phyloP scores from a whole-genome alignment of 2,113 vertebrate species.

The Gulo gulo region DNA sequence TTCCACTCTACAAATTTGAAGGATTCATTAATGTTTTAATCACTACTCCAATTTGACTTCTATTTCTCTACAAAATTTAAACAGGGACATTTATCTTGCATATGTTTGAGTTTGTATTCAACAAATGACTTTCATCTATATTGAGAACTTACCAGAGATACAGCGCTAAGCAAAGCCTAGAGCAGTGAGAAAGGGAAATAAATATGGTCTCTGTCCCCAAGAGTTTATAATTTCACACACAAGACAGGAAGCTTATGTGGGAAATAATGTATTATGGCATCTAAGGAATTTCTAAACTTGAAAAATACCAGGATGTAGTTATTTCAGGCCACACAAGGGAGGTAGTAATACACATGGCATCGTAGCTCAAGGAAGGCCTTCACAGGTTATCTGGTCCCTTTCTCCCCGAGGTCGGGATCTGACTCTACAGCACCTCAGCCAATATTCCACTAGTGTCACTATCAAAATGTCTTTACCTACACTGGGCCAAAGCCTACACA shows the following conservation, averaged over 20 bases:
- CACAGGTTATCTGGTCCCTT: neutral
- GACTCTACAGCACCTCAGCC: neutral
- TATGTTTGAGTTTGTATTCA: conserved; percentile 2
- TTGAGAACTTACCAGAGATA: conserved; percentile 27
- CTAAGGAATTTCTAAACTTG: conserved; percentile 28
- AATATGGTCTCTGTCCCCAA: conserved; percentile 7
- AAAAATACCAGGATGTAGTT: conserved; percentile 20
- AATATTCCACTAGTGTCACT: neutral
- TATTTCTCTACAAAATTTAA: conserved; percentile 43
- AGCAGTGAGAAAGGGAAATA: neutral
- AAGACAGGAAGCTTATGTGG: neutral
- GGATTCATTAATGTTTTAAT: conserved; percentile 30
- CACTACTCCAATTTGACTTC: neutral
- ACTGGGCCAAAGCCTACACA: neutral
- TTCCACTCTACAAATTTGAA: conserved; percentile 32
- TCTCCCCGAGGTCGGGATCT: neutral
- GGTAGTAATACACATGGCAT: neutral
- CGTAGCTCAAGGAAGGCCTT: conserved; percentile 32
- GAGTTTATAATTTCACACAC: conserved; percentile 31
- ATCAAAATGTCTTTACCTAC: neutral
- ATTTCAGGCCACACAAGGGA: neutral
- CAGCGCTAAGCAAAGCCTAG: neutral
- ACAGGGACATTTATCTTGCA: neutral
- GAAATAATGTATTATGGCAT: conserved; percentile 37
- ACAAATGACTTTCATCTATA: neutral